Percentiles rank a stretch among this genome's conserved stretches.
Conservation (phyloP, 2,113 vertebrate species). For the Rattus rattus region DNA sequence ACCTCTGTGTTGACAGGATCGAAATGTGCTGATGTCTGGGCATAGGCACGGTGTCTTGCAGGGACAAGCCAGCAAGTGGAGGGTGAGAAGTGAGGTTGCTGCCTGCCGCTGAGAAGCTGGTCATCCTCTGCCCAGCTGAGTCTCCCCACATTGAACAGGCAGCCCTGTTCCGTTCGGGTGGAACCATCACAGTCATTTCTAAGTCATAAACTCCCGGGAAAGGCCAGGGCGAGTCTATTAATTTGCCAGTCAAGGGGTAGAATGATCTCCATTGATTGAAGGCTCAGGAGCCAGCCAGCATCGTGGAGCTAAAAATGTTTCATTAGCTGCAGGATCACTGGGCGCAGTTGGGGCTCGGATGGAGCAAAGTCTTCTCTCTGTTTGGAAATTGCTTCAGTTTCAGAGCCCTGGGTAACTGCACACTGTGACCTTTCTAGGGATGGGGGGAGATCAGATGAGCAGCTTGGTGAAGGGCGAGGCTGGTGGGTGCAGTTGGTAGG, state of each 20-base stretch:
- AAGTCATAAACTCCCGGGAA: conserved; percentile 72
- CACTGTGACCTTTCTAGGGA: not conserved
- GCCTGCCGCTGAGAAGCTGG: not conserved
- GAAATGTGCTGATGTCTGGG: not conserved
- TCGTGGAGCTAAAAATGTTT: conserved; percentile 51
- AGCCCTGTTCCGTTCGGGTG: not conserved
- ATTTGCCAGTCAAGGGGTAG: conserved; percentile 69
- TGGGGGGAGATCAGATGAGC: not conserved
- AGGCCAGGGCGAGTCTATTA: conserved; percentile 32
- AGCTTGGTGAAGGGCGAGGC: fast-evolving
- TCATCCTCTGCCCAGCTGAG: not conserved
- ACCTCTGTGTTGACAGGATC: too few relatives aligned
- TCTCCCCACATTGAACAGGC: not conserved
- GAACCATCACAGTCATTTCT: conserved; percentile 52
- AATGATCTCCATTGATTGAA: conserved; percentile 69
- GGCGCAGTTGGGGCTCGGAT: conserved; percentile 32
- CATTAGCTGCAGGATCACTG: conserved; percentile 57
- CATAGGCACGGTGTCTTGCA: not conserved
- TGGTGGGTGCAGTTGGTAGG: fast-evolving
- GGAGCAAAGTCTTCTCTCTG: not conserved
- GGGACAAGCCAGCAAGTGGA: not conserved
- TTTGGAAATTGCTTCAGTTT: not conserved
- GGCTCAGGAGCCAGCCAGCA: conserved; percentile 64
- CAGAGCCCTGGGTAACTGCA: not conserved
- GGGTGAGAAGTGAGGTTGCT: not conserved